Base-by-base conservation (phyloP, 2,888 invertebrate species). In the Chymomyza fuscimana region DNA sequence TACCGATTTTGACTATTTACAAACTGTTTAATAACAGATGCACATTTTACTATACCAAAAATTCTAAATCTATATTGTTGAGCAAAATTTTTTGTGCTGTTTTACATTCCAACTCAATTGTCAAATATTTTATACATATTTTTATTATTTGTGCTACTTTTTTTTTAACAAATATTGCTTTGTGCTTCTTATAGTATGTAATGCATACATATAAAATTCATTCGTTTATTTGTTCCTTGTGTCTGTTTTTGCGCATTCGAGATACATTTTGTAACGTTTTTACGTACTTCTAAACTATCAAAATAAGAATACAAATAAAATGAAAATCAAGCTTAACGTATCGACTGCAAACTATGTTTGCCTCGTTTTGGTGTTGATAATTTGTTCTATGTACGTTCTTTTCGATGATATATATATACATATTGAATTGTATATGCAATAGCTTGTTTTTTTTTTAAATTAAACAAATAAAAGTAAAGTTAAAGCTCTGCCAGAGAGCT, bases 401-500 rank as follows among this genome's bases (percentile, higher is more conserved):
- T 54, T 54, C 54, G 19, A 54, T 22, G 19, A 22, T 54, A 51
- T 32, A 22, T 54, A 51, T 32, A 12, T 10, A 2, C 19, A 19
- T 19, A 19, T 19, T 2, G 19, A 19, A 2, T 2, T 19, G 2
- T 19, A 19, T 36, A 68, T 19, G 16, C 58, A 9, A 64, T 64
- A 60, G 60, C 19, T 65, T 32, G 64, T 65, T 56, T 36, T 71
- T 7, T 32, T 32, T 7, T 32, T 7, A 32, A 32, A 32, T 60
- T 62, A 68, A 69, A 77, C 76, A 70, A 72, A 70, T 84, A 84
- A 86, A 32, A 86, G 85, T 86, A 84, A 80, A 73, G 78, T 85
- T 86, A 82, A 86, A 78, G 87, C 82, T 66, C 75, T 74, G 68
- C 64, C 68, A 68, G 74, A 78, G 80, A 82, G 78, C 85, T 82